Percentiles rank a stretch among this genome's conserved stretches.
These are phyloP conservation scores for Bombus huntii DNA, from an alignment of 1,140 invertebrate genomes.

Conservation along the genomic window DNA sequence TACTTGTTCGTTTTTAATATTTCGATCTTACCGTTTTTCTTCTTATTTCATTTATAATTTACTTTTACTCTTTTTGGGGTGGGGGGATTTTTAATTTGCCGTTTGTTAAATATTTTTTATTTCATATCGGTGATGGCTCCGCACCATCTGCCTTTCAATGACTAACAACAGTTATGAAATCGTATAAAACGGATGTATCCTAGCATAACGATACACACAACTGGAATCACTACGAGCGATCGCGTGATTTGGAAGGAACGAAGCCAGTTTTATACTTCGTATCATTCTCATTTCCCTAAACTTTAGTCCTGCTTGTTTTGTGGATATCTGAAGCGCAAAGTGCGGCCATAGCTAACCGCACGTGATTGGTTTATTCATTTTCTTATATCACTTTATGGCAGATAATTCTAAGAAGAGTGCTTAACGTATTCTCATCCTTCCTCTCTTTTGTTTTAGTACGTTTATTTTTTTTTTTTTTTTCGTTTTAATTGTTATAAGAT, in stretches of 20 bases:
- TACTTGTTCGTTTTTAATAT: conserved; percentile 29
- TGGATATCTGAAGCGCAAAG: too few species aligned
- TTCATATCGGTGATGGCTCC: neutral
- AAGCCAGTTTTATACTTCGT: neutral
- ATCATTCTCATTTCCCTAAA: neutral
- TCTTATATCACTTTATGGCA: conserved; percentile 45
- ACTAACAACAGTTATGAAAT: conserved; percentile 45
- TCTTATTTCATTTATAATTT: neutral
- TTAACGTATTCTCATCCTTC: neutral
- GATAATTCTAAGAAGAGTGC: conserved; percentile 12
- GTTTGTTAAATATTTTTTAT: neutral
- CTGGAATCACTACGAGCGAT: conserved; percentile 20
- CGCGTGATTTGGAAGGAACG: neutral
- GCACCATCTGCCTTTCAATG: conserved; percentile 31
- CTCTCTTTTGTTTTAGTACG: neutral
- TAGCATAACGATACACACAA: conserved; percentile 33
- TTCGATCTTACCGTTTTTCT: conserved; percentile 8
- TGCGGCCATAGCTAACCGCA: neutral
- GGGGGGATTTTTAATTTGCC: neutral
- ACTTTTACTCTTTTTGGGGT: neutral
- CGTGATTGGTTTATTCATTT: conserved; percentile 3
- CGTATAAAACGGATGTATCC: conserved; percentile 28
- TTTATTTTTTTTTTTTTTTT: neutral
- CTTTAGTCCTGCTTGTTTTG: neutral
- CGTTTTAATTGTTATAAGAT: neutral